phyloP scores from a whole-genome alignment of 2,113 vertebrate genomes.

The Engraulis encrasicolus region DNA sequence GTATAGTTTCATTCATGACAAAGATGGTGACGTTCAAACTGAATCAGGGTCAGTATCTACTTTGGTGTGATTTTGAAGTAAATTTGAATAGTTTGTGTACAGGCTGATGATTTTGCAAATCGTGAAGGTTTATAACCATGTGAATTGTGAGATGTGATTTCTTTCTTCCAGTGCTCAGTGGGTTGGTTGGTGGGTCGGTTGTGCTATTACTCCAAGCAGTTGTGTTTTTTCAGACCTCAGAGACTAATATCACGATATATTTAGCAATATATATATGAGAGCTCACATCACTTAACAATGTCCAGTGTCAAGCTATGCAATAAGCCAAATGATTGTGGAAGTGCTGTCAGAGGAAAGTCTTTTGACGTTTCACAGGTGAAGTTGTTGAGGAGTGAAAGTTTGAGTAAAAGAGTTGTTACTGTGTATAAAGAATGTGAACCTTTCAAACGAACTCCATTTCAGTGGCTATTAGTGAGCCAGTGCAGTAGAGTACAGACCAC shows the following conservation, averaged over 20 bases:
- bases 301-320: not conserved
- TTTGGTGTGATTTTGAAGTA: constrained; percentile 61
- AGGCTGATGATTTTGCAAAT: not conserved
- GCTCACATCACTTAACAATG: not conserved
- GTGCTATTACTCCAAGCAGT: not conserved
- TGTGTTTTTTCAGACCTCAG: not conserved
- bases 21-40: constrained; percentile 47
- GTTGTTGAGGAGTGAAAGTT: not conserved
- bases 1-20: constrained; percentile 38
- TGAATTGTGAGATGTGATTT: constrained; percentile 57
- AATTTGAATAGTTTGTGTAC: constrained; percentile 1
- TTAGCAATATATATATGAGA: too few species aligned
- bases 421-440: not conserved
- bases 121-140: not conserved
- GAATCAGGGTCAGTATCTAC: constrained; percentile 53
- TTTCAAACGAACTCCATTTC: not conserved
- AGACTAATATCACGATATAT: not conserved
- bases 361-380: too few species aligned
- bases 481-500: too few species aligned
- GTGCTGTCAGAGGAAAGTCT: not conserved
- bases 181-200: too few species aligned
- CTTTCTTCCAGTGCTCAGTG: constrained; percentile 12
- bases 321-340: not conserved
- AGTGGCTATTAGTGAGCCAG: not conserved
- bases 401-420: not conserved